phyloP scores from a whole-genome alignment of 2,888 invertebrate species.

The Phlogophora meticulosa region DNA sequence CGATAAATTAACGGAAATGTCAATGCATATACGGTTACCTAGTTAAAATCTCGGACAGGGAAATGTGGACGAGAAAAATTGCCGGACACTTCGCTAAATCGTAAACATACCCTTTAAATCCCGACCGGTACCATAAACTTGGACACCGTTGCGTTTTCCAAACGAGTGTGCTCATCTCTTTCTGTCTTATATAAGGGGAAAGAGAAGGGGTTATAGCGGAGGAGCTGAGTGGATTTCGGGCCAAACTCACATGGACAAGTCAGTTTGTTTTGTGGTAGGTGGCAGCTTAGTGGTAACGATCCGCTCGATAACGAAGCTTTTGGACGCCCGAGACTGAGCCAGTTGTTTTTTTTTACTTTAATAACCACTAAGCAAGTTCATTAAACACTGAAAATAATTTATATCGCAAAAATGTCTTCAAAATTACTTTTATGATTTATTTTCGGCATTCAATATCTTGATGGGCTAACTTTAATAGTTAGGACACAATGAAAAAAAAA shows the following conservation, averaged over 20 bases:
- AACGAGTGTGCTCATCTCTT: conserved; percentile 43
- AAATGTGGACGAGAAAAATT: conserved; percentile 58
- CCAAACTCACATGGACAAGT: conserved; percentile 50
- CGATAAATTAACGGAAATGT: conserved; percentile 54
- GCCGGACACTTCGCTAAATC: conserved; percentile 56
- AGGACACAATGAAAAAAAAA: conserved; percentile 23
- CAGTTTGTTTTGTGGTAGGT: conserved; percentile 56
- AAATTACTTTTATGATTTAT: conserved; percentile 41
- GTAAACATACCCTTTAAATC: conserved; percentile 64
- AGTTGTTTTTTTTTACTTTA: conserved; percentile 16
- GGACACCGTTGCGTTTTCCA: conserved; percentile 47
- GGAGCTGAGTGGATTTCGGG: conserved; percentile 43
- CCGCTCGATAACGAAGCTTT: conserved; percentile 43
- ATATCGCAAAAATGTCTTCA: not conserved
- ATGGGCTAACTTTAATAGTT: conserved; percentile 42
- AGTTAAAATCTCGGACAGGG: conserved; percentile 55
- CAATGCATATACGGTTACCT: conserved; percentile 46
- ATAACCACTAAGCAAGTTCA: conserved; percentile 7
- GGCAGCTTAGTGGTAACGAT: conserved; percentile 46
- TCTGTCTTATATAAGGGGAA: conserved; percentile 9
- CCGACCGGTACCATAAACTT: conserved; percentile 51
- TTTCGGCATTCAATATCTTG: conserved; percentile 15
- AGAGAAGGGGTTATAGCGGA: conserved; percentile 25
- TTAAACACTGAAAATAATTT: conserved; percentile 4
- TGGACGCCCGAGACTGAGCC: not conserved